Evolutionary conservation across 2,888 invertebrate species (phyloP).

Genomic region (Lasioglossum morio): DNA sequence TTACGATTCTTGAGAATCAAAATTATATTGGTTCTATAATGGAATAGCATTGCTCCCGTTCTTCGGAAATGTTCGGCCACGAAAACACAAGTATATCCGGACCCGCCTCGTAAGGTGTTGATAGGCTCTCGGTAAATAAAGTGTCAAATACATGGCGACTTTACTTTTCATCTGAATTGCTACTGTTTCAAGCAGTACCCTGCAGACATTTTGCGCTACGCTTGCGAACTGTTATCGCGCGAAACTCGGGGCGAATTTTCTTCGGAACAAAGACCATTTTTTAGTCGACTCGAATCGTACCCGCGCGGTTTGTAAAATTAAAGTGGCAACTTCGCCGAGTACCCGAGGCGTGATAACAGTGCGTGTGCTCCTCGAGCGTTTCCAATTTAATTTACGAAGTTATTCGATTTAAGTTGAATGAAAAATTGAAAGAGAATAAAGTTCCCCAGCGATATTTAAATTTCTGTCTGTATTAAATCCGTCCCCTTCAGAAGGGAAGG

Average conservation of each 20-base stretch:
- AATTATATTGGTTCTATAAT: too few species aligned
- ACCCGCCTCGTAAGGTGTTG: neutral
- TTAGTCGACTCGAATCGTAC: neutral
- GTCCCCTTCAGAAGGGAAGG: neutral
- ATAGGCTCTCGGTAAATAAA: neutral
- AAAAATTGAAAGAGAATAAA: conserved; percentile 39
- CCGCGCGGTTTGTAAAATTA: conserved; percentile 17
- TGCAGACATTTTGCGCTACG: neutral
- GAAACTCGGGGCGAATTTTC: neutral
- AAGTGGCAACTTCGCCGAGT: neutral
- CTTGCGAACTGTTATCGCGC: neutral
- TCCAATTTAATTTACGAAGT: conserved; percentile 37
- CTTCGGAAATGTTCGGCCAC: too few species aligned
- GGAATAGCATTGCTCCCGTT: too few species aligned
- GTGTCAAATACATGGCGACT: neutral
- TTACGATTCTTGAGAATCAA: too few species aligned
- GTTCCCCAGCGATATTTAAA: conserved; percentile 9
- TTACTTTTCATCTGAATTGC: neutral
- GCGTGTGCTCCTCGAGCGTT: conserved; percentile 14
- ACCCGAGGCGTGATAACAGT: conserved; percentile 11
- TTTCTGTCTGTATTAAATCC: conserved; percentile 31
- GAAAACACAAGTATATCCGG: neutral
- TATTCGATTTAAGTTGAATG: conserved; percentile 32
- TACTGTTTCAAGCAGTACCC: neutral
- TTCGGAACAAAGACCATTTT: conserved; percentile 5